These are phyloP conservation scores for Acridotheres tristis DNA, from an alignment of 2,797 vertebrate genomes.

Conservation along the genomic window DNA sequence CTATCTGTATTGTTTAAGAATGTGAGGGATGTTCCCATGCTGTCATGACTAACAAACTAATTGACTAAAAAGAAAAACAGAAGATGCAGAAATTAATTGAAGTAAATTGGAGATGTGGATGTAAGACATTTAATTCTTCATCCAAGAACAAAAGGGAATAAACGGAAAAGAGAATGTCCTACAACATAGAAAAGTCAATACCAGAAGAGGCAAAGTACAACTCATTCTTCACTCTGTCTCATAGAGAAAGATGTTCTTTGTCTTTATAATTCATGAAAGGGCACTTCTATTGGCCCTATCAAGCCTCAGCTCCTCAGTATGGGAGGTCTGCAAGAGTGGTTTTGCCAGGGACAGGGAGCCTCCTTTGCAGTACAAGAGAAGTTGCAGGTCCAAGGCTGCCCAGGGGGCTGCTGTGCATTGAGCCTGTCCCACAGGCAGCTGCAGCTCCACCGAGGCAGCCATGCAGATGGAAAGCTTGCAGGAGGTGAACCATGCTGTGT, in stretches of 20 bases:
- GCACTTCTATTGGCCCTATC: background rate
- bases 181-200: background rate
- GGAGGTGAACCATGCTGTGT: background rate
- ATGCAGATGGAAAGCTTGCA: constrained; percentile 2
- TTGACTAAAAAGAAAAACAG: background rate
- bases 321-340: background rate
- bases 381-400: background rate
- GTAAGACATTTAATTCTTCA: background rate
- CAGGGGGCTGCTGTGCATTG: fast-evolving
- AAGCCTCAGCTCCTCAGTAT: background rate
- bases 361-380: background rate
- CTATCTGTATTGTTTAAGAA: background rate
- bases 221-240: background rate
- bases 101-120: background rate
- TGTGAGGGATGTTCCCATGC: background rate
- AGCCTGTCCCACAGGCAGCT: background rate
- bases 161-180: background rate
- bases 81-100: background rate
- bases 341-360: background rate
- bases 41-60: background rate
- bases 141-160: background rate
- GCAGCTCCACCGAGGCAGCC: background rate
- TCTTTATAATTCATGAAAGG: background rate
- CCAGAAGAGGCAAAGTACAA: background rate
- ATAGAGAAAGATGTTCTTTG: background rate